Evolutionary conservation across 2,113 vertebrate species (phyloP).

Genomic region (Salminus brasiliensis): DNA sequence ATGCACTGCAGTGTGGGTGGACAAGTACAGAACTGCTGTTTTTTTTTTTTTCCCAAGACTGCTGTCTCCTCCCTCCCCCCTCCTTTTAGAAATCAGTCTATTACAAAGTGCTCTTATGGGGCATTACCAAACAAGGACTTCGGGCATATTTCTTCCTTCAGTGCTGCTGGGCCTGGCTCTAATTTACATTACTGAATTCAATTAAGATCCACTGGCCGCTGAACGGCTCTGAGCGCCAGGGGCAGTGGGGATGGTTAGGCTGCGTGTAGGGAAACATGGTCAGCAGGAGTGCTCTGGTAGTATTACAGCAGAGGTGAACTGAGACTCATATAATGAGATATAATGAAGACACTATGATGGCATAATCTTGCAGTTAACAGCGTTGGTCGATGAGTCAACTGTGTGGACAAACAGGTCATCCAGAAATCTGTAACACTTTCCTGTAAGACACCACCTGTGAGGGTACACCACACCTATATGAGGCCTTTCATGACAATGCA

Average conservation of each 20-base stretch:
- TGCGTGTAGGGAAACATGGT: background rate
- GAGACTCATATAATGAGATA: background rate
- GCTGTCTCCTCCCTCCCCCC: slow-evolving; percentile 25
- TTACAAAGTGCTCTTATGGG: slow-evolving; percentile 34
- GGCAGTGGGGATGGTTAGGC: slow-evolving; percentile 7
- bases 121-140: slow-evolving; percentile 21
- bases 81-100: slow-evolving; percentile 34
- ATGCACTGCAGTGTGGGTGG: slow-evolving; percentile 18
- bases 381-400: background rate
- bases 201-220: slow-evolving; percentile 27
- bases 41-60: background rate
- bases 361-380: background rate
- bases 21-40: slow-evolving; percentile 1
- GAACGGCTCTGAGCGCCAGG: background rate
- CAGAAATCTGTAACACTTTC: background rate
- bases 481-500: no score
- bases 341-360: background rate
- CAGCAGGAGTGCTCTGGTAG: background rate
- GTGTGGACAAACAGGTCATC: background rate
- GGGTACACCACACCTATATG: no score
- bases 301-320: slow-evolving; percentile 10
- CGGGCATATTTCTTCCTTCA: slow-evolving; percentile 13
- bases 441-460: no score
- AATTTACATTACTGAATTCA: slow-evolving; percentile 42
- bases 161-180: slow-evolving; percentile 25